A percentile compares a stretch with the other conserved stretches of the same genome.
phyloP scores from a whole-genome alignment of 2,113 vertebrate species.

The Coryphaenoides rupestris region DNA sequence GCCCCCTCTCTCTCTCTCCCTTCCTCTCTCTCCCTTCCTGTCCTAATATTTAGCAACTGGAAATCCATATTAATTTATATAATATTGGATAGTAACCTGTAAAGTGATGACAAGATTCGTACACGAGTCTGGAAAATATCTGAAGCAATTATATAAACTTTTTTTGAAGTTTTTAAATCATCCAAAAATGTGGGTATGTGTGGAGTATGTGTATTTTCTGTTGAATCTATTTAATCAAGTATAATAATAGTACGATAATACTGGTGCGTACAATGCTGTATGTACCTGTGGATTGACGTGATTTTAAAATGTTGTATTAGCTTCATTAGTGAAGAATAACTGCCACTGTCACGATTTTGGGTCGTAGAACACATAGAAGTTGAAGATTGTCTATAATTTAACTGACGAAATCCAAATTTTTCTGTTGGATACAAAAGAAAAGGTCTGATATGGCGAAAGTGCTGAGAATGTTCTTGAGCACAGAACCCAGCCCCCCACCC shows the following conservation, averaged over 20 bases:
- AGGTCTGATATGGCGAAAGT: background rate
- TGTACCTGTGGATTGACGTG: background rate
- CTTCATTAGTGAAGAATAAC: background rate
- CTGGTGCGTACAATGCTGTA: background rate
- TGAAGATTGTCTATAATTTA: background rate
- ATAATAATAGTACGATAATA: too few species aligned
- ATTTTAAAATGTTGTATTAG: background rate
- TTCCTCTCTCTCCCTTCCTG: too few species aligned
- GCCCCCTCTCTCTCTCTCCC: too few species aligned
- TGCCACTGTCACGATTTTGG: background rate
- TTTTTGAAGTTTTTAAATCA: too few species aligned
- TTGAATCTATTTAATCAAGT: background rate
- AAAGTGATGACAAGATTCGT: too few species aligned
- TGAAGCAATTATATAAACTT: too few species aligned
- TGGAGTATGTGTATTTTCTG: background rate
- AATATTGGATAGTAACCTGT: too few species aligned
- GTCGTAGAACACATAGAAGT: background rate
- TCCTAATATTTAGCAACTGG: too few species aligned
- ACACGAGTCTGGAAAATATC: too few species aligned
- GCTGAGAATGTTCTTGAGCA: too few species aligned
- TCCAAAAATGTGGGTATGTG: background rate
- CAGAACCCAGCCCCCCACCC: too few species aligned
- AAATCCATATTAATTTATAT: too few species aligned
- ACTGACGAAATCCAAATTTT: background rate
- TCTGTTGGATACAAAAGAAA: background rate